These are phyloP conservation scores for Menura novaehollandiae DNA, from an alignment of 2,113 vertebrate species.

Conservation along the genomic window DNA sequence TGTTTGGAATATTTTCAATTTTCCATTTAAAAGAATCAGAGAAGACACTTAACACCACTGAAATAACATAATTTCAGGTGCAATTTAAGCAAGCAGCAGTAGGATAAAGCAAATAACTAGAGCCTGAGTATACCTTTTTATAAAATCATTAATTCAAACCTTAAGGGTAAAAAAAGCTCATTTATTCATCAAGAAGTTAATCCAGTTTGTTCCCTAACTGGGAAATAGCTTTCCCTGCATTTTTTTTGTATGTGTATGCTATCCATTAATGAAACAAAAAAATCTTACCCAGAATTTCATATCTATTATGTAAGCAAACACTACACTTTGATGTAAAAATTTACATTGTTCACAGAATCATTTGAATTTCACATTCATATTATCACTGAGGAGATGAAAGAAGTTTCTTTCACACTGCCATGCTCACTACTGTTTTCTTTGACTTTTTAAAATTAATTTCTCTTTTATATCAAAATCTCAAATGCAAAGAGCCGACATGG, in stretches of 20 bases:
- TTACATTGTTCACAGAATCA: background rate
- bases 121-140: background rate
- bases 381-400: background rate
- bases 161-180: conserved; percentile 54
- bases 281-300: background rate
- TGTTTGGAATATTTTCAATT: background rate
- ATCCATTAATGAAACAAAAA: conserved; percentile 42
- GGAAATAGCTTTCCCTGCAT: background rate
- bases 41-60: background rate
- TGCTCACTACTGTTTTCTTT: background rate
- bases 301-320: conserved; percentile 48
- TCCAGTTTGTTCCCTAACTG: background rate
- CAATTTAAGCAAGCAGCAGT: conserved; percentile 7
- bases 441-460: background rate
- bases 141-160: conserved; percentile 68
- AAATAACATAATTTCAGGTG: background rate
- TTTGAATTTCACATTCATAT: conserved; percentile 1
- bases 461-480: background rate
- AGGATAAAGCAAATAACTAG: conserved; percentile 44
- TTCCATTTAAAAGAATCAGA: background rate
- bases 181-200: conserved; percentile 49
- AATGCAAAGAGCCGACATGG: background rate
- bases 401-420: background rate
- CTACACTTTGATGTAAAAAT: conserved; percentile 14
- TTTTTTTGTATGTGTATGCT: background rate